Conservation (phyloP, 2,113 vertebrate species). For the Laterallus jamaicensis region DNA sequence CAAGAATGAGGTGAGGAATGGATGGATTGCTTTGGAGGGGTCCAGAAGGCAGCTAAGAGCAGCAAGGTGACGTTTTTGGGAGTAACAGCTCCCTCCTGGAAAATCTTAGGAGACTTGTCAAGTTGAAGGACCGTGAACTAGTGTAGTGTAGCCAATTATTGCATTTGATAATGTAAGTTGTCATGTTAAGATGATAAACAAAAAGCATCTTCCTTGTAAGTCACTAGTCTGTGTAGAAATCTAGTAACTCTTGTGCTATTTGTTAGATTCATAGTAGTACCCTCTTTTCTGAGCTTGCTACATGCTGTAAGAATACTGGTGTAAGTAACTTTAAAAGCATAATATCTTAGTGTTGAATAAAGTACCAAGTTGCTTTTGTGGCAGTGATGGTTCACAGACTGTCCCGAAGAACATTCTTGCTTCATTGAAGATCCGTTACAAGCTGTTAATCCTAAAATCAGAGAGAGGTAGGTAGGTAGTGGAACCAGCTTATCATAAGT, state of each 20-base stretch:
- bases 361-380: background rate
- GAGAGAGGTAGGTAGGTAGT: background rate
- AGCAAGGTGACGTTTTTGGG: background rate
- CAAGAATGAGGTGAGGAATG: background rate
- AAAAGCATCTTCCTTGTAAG: background rate
- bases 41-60: background rate
- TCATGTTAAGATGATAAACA: background rate
- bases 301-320: background rate
- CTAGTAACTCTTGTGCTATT: background rate
- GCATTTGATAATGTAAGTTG: background rate
- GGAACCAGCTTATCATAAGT: background rate
- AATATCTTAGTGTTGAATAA: background rate
- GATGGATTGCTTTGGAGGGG: background rate
- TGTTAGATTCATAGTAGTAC: background rate
- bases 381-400: background rate
- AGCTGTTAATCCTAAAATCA: background rate
- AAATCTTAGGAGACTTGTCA: background rate
- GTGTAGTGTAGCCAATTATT: fast-evolving
- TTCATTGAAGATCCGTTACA: background rate
- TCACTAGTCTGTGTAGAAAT: background rate
- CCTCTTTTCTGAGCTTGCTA: background rate
- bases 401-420: background rate
- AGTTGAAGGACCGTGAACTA: background rate
- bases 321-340: background rate
- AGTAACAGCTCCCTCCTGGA: background rate